A percentile compares a stretch with the other conserved stretches of the same genome.
Conservation (phyloP, 1,140 invertebrate genomes). For the Aphidius gifuensis region DNA sequence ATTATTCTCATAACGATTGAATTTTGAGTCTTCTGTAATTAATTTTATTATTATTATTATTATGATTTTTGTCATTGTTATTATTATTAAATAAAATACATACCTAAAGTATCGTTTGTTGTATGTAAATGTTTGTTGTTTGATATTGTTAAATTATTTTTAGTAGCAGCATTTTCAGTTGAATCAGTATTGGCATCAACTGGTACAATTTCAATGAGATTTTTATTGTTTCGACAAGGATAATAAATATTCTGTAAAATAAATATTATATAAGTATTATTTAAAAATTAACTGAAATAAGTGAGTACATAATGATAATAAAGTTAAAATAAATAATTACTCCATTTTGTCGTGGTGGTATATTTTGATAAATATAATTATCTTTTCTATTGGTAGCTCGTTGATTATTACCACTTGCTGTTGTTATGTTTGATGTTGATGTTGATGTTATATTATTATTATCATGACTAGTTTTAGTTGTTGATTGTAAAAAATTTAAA, state of each 20-base stretch:
- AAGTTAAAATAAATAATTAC: slow-evolving; percentile 17
- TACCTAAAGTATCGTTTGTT: no score
- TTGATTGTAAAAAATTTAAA: no score
- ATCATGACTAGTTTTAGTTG: no score
- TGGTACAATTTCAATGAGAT: slow-evolving; percentile 51
- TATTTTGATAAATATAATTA: slow-evolving; percentile 32
- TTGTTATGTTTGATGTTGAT: no score
- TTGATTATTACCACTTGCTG: no score
- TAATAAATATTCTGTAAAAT: slow-evolving; percentile 42
- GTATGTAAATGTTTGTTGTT: no score
- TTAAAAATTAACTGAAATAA: slow-evolving; percentile 5
- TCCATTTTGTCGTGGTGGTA: slow-evolving; percentile 38
- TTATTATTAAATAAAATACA: neutral
- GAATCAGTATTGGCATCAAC: slow-evolving; percentile 35
- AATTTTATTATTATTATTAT: no score
- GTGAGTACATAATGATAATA: neutral
- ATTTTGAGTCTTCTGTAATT: slow-evolving; percentile 42
- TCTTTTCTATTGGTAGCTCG: slow-evolving; percentile 8
- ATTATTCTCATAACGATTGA: slow-evolving; percentile 44
- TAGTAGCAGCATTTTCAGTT: slow-evolving; percentile 19
- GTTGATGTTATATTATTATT: no score
- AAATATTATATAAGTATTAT: slow-evolving; percentile 9
- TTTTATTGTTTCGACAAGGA: slow-evolving; percentile 42
- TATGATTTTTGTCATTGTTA: no score
- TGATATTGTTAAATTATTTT: neutral